Percentiles rank a stretch among this genome's conserved stretches.
phyloP scores from a whole-genome alignment of 2,797 vertebrate species.

The Trichosurus vulpecula region DNA sequence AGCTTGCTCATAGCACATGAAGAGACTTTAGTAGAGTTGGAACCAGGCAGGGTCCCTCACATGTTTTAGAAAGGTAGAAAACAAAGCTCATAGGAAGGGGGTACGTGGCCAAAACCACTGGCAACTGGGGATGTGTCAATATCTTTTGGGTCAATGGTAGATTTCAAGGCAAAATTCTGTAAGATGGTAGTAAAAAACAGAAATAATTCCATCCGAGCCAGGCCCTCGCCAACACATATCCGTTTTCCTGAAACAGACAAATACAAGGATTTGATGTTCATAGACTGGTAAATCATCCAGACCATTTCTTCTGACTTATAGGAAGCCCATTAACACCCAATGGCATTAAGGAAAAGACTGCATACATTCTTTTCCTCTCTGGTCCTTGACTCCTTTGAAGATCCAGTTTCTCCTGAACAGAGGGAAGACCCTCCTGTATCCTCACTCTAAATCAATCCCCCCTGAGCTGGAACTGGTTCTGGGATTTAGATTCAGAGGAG shows the following conservation, averaged over 20 bases:
- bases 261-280: not conserved
- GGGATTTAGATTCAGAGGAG: too few species aligned
- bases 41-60: too few species aligned
- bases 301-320: not conserved
- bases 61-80: constrained; percentile 37
- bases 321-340: not conserved
- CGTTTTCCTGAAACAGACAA: constrained; percentile 77
- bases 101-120: not conserved
- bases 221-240: constrained; percentile 77
- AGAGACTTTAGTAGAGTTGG: too few species aligned
- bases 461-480: too few species aligned
- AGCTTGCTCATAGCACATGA: not conserved
- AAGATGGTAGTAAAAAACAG: constrained; percentile 81
- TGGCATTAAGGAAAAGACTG: too few species aligned
- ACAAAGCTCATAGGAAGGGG: constrained; percentile 6
- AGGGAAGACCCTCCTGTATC: too few species aligned
- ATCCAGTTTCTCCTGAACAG: too few species aligned
- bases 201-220: constrained; percentile 83
- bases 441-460: too few species aligned
- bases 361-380: too few species aligned
- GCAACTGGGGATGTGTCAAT: not conserved
- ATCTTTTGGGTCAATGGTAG: constrained; percentile 72
- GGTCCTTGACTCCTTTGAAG: too few species aligned
- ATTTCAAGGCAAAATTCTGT: constrained; percentile 72
- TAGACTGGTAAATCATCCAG: too few species aligned